Evolutionary conservation across 2,888 invertebrate genomes (phyloP), one percentile per base, ranked within the genome.

Genomic region (Chromoteleia sp.): DNA sequence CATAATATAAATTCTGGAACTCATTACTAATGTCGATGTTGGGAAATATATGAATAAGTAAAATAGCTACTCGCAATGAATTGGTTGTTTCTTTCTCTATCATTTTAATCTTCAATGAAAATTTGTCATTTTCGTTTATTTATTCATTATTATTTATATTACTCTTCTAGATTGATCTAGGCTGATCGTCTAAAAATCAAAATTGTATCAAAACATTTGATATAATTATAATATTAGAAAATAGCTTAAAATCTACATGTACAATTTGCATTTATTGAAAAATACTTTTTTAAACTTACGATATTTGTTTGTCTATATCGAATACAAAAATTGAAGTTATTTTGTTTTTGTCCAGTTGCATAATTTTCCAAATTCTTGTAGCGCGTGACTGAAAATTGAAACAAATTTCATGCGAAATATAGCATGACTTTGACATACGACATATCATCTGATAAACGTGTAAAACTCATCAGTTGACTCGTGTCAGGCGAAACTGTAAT

Each of bases 1-100:
- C 67, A 39, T 67, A 54, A 67, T n/a, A 21, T 29, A 43, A 52
- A 52, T 39, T 65, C 12, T 45, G 50, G 6, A 25, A 39, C 50
- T 50, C 33, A 54, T 67, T 67, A 54, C 15, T 2, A 29, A 21
- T 33, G 39, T 41, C 30, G 29, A 63, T 39, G n/a, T 39, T 36
- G 12, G 3, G 39, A 25, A 65, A 50, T 29, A 43, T 61, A 12
- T 29, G 29, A 43, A 61, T 29, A 8, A 10, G 17, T 15, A 29
- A 61, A 61, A 41, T 25, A 21, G 39, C 15, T 39, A 58, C 19
- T 36, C 10, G 43, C 29, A 59, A 59, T 59, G 59, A 59, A 43
- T 59, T 15, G 43, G 14, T 59, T 43, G n/a, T 14, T 52, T 25
- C 12, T 19, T 36, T n/a, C 15, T 15, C 6, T 41, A 1, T 4